These are phyloP conservation scores for Vulpes lagopus DNA, from an alignment of 2,113 vertebrate genomes.

Conservation along the genomic window DNA sequence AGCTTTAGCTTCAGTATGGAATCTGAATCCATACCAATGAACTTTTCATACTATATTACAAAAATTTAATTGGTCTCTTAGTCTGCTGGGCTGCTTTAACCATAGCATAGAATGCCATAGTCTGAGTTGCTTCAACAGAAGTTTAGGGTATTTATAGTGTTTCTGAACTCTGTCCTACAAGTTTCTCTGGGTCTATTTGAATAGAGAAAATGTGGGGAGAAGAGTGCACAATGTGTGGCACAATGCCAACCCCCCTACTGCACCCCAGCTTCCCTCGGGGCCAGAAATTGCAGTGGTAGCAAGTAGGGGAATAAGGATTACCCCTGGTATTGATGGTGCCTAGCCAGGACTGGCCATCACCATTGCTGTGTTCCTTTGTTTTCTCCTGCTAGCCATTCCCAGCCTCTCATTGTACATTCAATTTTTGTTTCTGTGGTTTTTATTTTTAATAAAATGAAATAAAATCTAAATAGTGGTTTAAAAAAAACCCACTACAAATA, in stretches of 20 bases:
- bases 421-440: constrained; percentile 13
- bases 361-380: rapidly evolving
- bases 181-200: not conserved
- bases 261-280: not conserved
- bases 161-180: not conserved
- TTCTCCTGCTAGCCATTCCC: not conserved
- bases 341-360: rapidly evolving
- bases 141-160: not conserved
- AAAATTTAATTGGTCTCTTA: not conserved
- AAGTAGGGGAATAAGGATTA: not conserved
- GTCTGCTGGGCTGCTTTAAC: not conserved
- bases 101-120: not conserved
- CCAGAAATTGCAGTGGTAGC: not conserved
- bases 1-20: not conserved
- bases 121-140: not conserved
- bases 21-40: not conserved
- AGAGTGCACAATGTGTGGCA: rapidly evolving
- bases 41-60: not conserved
- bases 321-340: not conserved
- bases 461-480: not conserved
- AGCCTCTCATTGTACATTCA: not conserved
- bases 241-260: too few relatives aligned
- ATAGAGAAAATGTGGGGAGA: not conserved
- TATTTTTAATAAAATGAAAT: constrained; percentile 57
- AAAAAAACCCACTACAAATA: too few relatives aligned